phyloP scores from a whole-genome alignment of 1,140 invertebrate species.

The Zaprionus capensis region DNA sequence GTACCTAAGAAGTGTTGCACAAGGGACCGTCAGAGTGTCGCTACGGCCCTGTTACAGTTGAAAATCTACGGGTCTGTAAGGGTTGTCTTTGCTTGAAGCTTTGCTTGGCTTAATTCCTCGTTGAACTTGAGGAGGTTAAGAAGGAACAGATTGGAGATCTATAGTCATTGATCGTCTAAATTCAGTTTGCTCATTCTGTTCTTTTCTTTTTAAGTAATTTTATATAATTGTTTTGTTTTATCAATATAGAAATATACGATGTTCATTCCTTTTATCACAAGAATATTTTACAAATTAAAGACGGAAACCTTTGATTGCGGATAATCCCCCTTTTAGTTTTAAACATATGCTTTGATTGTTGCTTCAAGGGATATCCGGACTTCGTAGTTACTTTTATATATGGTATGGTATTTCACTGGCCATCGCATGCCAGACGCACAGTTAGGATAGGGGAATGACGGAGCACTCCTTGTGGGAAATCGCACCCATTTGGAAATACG shows the following conservation, averaged over 20 bases:
- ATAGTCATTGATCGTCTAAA: neutral
- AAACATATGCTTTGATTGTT: conserved; percentile 1
- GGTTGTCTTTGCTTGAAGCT: neutral
- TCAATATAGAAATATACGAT: neutral
- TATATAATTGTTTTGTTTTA: neutral
- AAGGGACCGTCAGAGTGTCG: too few relatives aligned
- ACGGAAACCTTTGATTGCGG: neutral
- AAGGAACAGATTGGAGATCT: neutral
- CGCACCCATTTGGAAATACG: conserved; percentile 28
- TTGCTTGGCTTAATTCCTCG: neutral
- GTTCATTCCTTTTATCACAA: neutral
- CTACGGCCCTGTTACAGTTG: too few relatives aligned
- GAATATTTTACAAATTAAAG: neutral
- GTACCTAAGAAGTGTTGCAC: too few relatives aligned
- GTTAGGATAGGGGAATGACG: neutral
- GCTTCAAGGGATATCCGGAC: neutral
- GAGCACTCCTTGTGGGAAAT: conserved; percentile 11
- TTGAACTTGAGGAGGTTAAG: neutral
- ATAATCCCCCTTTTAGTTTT: neutral
- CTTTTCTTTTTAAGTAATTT: neutral
- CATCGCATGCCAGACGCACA: conserved; percentile 40
- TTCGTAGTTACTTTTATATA: conserved; percentile 5
- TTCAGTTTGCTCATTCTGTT: neutral
- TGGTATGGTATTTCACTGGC: conserved; percentile 30
- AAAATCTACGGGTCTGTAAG: too few relatives aligned